Percentiles rank a stretch among this genome's conserved stretches.
phyloP scores from a whole-genome alignment of 2,797 vertebrate genomes.

The Tadarida brasiliensis region DNA sequence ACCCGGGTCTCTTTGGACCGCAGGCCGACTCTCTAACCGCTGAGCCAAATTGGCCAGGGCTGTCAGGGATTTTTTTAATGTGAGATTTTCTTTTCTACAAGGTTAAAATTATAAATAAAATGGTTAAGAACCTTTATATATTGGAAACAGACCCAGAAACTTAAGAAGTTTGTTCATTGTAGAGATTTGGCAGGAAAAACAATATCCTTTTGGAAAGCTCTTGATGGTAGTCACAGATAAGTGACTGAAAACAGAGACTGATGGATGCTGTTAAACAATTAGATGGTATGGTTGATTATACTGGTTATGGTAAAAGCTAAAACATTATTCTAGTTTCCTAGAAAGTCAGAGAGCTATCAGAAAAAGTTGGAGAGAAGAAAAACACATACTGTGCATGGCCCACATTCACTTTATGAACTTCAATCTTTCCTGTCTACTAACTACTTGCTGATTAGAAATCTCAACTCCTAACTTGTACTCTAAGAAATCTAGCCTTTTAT shows the following conservation, averaged over 20 bases:
- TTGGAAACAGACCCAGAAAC: slow-evolving; percentile 36
- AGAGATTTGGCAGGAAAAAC: slow-evolving; percentile 33
- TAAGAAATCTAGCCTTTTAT: slow-evolving; percentile 27
- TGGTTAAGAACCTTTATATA: slow-evolving; percentile 19
- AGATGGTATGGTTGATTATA: slow-evolving; percentile 1
- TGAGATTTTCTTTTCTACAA: slow-evolving; percentile 30
- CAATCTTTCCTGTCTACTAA: slow-evolving; percentile 6
- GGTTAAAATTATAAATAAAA: slow-evolving; percentile 57
- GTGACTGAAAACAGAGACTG: slow-evolving; percentile 40
- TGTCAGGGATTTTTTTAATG: not conserved
- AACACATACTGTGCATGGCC: not conserved
- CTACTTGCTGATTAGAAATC: slow-evolving; percentile 38
- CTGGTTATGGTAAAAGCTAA: slow-evolving; percentile 11
- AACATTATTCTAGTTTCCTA: slow-evolving; percentile 42
- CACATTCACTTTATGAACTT: slow-evolving; percentile 16
- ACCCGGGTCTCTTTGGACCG: no score
- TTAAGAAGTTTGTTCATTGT: slow-evolving; percentile 14
- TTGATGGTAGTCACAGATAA: slow-evolving; percentile 35
- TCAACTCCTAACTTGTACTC: not conserved
- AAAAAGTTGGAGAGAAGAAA: not conserved
- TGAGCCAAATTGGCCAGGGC: no score
- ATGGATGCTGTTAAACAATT: slow-evolving; percentile 8
- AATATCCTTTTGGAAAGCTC: slow-evolving; percentile 21
- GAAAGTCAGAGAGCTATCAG: slow-evolving; percentile 7
- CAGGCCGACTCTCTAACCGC: no score